Evolutionary conservation across 2,113 vertebrate genomes (phyloP), one percentile per base, ranked within the genome.

Genomic region (Pithys albifrons): DNA sequence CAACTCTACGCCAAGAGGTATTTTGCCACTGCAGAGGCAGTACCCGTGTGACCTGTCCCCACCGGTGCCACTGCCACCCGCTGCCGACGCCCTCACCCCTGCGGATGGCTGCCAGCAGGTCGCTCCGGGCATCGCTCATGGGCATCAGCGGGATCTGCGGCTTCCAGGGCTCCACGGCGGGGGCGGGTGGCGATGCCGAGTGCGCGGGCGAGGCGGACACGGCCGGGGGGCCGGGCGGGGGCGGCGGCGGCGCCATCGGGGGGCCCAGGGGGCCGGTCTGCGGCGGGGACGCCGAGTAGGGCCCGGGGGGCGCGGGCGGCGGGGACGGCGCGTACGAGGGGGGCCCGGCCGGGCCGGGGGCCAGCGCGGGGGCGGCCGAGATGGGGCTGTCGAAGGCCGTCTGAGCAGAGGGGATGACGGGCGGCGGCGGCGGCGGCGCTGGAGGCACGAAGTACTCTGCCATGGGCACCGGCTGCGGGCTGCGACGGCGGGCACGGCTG

Each of bases 61-160:
- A 9, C 3, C 3, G 6, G 23, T 27, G 19, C 41, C 2, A 0
- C 14, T 16, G 7, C 20, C 2, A 0, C 35, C 19, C 41, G 14
- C 41, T 43, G 41, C 41, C 13, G 14, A 43, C 14, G 41, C 39
- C 2, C 3, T 97, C 65, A 99, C 99, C 99, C 98, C 99, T 98
- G 83, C 99, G 98, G 77, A 99, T 99, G 92, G 99, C 99, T 0
- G 99, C 99, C 85, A 99, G 98, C 85, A 99, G 98, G 96, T 99
- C 99, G 73, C 99, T 99, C 85, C 99, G 98, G 58, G 99, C 99
- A 14, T 99, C 99, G 92, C 98, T 99, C 98, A 99, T 99, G 19
- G 99, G 99, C 70, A 99, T 98, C 97, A 99, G 97, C 1, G 98
- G 96, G 89, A 99, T 94, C 96, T 97, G 98, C 20, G 97, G 96